Evolutionary conservation across 2,888 invertebrate species (phyloP).

Genomic region (Aleiodes leptofemur): DNA sequence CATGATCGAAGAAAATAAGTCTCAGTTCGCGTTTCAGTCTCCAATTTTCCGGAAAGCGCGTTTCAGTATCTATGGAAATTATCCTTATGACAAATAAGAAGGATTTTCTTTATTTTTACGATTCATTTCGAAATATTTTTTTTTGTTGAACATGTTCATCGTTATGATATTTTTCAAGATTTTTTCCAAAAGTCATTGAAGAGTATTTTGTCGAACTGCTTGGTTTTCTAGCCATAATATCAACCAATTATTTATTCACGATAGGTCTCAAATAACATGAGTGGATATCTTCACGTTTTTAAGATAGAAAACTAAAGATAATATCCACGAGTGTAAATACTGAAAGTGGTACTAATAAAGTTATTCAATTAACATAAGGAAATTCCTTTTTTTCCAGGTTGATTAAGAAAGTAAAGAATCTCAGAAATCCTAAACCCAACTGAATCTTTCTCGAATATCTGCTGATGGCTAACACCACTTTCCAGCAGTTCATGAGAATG

Average conservation of each 20-base stretch:
- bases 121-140: too few species aligned
- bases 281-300: constrained; percentile 7
- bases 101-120: too few species aligned
- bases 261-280: constrained; percentile 2
- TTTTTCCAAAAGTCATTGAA: too few species aligned
- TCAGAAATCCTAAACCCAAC: constrained; percentile 18
- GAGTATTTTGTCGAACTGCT: too few species aligned
- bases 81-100: too few species aligned
- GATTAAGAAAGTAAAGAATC: not conserved
- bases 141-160: too few species aligned
- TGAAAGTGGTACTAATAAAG: constrained; percentile 29
- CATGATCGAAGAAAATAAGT: too few species aligned
- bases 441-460: not conserved
- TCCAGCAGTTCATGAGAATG: too few species aligned
- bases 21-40: too few species aligned
- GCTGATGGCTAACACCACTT: not conserved
- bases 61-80: too few species aligned
- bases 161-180: too few species aligned
- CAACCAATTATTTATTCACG: constrained; percentile 6
- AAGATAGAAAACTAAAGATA: constrained; percentile 6
- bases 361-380: constrained; percentile 32
- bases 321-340: constrained; percentile 22
- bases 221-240: not conserved
- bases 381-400: constrained; percentile 19
- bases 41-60: too few species aligned